Conservation (phyloP, 2,113 vertebrate species). For the Suricata suricatta region DNA sequence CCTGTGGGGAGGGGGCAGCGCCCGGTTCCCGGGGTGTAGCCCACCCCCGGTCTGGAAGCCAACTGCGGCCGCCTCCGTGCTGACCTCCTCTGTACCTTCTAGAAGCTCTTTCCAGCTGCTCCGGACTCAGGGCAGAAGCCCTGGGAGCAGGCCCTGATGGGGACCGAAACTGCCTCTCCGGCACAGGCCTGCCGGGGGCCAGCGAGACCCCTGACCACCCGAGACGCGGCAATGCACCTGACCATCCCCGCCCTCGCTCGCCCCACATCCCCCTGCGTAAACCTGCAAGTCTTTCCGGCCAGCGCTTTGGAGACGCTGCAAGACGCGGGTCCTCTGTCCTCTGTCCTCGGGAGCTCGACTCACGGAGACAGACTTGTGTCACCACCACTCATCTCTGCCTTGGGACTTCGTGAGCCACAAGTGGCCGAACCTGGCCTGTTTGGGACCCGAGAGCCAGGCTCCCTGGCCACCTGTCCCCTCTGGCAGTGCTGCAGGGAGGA, state of each 20-base stretch:
- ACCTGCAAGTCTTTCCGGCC: neutral
- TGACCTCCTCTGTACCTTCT: neutral
- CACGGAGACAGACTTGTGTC: neutral
- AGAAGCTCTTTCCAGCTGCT: neutral
- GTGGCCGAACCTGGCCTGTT: neutral
- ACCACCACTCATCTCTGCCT: neutral
- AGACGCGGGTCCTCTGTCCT: neutral
- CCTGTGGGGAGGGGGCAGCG: too few species aligned
- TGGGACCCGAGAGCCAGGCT: neutral
- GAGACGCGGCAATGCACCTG: rapidly evolving
- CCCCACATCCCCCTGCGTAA: neutral
- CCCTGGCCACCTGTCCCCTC: neutral
- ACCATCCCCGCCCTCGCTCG: rapidly evolving
- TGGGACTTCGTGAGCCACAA: too few species aligned
- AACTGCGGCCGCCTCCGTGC: neutral
- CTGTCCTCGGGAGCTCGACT: neutral
- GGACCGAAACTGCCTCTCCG: rapidly evolving
- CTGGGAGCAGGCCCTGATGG: neutral
- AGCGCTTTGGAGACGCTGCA: neutral
- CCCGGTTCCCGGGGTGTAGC: neutral
- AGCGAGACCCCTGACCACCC: neutral
- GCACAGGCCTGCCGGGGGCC: neutral
- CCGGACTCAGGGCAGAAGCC: neutral
- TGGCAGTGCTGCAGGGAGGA: neutral
- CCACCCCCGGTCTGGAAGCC: neutral